Conservation (phyloP, 2,113 vertebrate species). For the Osmerus eperlanus region DNA sequence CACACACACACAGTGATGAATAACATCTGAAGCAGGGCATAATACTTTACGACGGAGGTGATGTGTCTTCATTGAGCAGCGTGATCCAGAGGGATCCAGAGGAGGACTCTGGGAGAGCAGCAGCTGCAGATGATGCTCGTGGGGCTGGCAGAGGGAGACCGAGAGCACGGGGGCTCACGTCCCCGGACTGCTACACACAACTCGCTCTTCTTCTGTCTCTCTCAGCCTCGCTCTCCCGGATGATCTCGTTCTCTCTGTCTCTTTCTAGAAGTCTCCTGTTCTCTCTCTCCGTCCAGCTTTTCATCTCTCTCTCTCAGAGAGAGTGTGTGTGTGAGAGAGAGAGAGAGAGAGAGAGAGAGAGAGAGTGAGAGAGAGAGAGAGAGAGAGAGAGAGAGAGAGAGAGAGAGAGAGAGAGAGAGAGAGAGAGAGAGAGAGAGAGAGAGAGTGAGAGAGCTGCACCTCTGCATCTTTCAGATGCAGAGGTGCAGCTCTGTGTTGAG, state of each 20-base stretch:
- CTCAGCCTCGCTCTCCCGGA: neutral
- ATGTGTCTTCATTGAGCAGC: neutral
- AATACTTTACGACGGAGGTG: neutral
- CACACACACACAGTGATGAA: neutral
- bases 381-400: too few relatives aligned
- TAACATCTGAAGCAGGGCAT: neutral
- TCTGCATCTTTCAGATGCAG: conserved; percentile 62
- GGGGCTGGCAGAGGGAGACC: neutral
- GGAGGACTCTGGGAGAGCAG: neutral
- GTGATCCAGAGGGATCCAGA: neutral
- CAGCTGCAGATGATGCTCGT: conserved; percentile 3
- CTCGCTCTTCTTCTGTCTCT: neutral
- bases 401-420: too few relatives aligned
- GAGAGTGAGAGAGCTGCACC: too few relatives aligned
- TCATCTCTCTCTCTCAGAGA: neutral
- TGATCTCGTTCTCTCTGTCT: neutral
- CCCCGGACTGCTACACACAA: neutral
- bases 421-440: too few relatives aligned
- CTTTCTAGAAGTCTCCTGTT: neutral
- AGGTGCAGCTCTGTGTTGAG: conserved; percentile 61
- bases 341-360: too few relatives aligned
- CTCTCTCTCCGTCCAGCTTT: neutral
- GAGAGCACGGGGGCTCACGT: neutral
- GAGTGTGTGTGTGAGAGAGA: too few relatives aligned
- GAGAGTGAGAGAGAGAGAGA: too few relatives aligned